Conservation (phyloP, 2,888 invertebrate genomes). For the Congeria kusceri region DNA sequence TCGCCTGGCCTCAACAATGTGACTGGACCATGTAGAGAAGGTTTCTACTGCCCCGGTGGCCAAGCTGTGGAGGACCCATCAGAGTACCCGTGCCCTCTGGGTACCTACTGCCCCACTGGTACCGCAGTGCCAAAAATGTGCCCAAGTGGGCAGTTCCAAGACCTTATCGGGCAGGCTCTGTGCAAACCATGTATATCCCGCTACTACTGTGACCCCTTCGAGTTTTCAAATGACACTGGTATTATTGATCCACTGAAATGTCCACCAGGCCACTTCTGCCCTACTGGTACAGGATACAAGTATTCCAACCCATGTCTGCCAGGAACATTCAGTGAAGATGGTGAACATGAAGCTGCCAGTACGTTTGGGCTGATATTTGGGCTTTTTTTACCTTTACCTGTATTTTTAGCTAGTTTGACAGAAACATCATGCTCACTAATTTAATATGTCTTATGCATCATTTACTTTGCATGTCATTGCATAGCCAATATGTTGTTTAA, state of each 20-base stretch:
- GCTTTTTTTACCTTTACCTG: no score
- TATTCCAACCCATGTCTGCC: conserved; percentile 80
- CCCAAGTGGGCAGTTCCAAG: conserved; percentile 78
- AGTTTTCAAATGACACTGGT: conserved; percentile 78
- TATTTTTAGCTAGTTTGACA: no score
- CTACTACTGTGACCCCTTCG: conserved; percentile 82
- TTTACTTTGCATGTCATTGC: no score
- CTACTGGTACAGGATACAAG: conserved; percentile 74
- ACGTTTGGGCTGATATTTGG: conserved; percentile 10
- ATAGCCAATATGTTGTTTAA: no score
- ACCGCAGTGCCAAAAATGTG: conserved; percentile 76
- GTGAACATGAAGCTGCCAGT: conserved; percentile 62
- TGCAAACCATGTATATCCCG: conserved; percentile 77
- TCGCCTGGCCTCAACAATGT: conserved; percentile 74
- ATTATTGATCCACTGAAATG: conserved; percentile 77
- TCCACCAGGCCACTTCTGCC: conserved; percentile 81
- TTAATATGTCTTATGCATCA: no score
- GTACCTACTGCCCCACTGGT: conserved; percentile 81
- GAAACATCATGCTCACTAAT: no score
- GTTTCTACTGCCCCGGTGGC: conserved; percentile 83
- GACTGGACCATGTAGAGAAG: conserved; percentile 75
- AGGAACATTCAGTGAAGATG: conserved; percentile 75
- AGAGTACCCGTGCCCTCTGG: conserved; percentile 76
- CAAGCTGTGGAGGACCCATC: conserved; percentile 76
- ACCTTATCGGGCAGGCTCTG: conserved; percentile 54